Evolutionary conservation across 2,888 invertebrate genomes (phyloP), one percentile per base, ranked within the genome.

Genomic region (Tachina grossa): DNA sequence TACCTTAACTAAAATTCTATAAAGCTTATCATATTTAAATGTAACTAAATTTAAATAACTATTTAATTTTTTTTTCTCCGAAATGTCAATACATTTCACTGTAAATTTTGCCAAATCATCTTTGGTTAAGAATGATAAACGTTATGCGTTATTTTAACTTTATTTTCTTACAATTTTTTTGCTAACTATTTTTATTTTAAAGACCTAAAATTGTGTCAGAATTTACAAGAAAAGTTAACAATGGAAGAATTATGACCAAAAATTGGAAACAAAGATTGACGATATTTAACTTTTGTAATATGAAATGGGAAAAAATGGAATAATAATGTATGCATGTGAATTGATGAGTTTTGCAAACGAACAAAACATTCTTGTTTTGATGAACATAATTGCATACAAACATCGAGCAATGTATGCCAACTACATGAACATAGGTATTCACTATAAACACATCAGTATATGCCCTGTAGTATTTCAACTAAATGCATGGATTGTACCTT

Each of bases 71-170:
- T 31, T 59, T 19, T 51, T 19, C 16, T 16, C 19, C 13, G 1
- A 47, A 41, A 57, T 9, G 1, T 39, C 39, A 0, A 49, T 14
- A 1, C n/a, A 9, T 6, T 9, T 45, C 49, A 74, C 66, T 59
- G 66, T 74, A 61, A 31, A 2, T 43, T 51, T 22, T 3, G 1
- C 6, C n/a, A 14, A 19, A n/a, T 22, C 11, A 16, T n/a, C 57
- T 68, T 14, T 68, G 41, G 68, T 83, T 75, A 63, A 79, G 78
- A 74, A 83, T 75, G 83, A 83, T 55, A 83, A 79, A 83, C 63
- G 74, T 83, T 63, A 83, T 83, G 83, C 78, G 79, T 49, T 75
- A 83, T 74, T 45, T 49, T 45, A 55, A 39, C 11, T 55, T 2
- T 1, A 6, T 31, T 31, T 31, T 31, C 31, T 31, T 31, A 31